Base-by-base conservation (phyloP, 2,113 vertebrate genomes). In the Tauraco erythrolophus region DNA sequence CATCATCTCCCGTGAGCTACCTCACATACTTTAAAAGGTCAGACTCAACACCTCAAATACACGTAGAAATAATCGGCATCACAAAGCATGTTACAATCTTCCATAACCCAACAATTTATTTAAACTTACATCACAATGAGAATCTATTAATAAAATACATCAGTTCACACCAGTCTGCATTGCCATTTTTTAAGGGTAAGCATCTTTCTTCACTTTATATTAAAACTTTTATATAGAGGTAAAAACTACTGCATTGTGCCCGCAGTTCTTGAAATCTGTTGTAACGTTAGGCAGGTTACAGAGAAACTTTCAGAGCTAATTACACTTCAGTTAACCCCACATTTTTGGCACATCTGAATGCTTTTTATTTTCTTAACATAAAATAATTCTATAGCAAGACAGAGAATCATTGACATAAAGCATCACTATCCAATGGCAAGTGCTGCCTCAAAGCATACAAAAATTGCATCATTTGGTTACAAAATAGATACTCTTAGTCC, bases 61-160 rank as follows among this genome's bases (percentile, higher is more conserved):
- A 48, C 17, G 6, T 3, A 79, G 58, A 90, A 97, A 96, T 82
- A 74, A 96, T 33, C 58, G 50, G 37, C 72, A 54, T 62, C 83
- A 94, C 94, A 78, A 81, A 48, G 76, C 51, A 33, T 41, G n/a
- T 86, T 85, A 97, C 92, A 89, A 31, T 95, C 82, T 91, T 97
- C 95, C 92, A 96, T 95, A 97, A 97, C 96, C 94, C 97, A 97
- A 97, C 87, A 92, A 83, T 98, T 98, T 98, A 98, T 98, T 98
- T 98, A 95, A 98, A 98, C 97, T 97, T 97, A 97, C 94, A 98
- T 96, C 97, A 97, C 96, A 98, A 98, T 62, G 97, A 94, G 85
- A 97, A 97, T 97, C 90, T 94, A 89, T 97, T 97, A 97, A 96
- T 94, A 94, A 96, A 96, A 96, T 95, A 98, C 95, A 97, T 93